Evolutionary conservation across 2,113 vertebrate genomes (phyloP).

Genomic region (Caranx ignobilis): DNA sequence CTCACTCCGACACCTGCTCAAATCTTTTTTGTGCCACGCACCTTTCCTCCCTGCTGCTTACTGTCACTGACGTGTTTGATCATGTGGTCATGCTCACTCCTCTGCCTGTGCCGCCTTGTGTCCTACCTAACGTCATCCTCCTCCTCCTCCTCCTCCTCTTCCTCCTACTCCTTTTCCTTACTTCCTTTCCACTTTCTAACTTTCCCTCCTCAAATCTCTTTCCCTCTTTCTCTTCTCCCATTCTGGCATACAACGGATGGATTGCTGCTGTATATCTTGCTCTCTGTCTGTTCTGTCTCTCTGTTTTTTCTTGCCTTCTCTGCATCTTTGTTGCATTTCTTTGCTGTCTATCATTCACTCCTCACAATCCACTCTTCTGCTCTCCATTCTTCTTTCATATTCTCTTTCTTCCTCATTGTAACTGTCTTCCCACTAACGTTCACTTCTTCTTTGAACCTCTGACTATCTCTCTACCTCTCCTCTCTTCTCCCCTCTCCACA

Average conservation of each 20-base stretch:
- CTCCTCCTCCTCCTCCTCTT: slow-evolving; percentile 31
- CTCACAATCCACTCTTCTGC: slow-evolving; percentile 10
- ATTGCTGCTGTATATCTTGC: slow-evolving; percentile 57
- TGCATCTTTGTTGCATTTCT: slow-evolving; percentile 40
- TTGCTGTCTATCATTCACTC: slow-evolving; percentile 32
- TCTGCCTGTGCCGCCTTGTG: slow-evolving; percentile 47
- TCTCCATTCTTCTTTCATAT: slow-evolving; percentile 22
- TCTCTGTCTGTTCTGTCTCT: slow-evolving; percentile 39
- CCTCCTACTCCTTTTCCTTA: slow-evolving; percentile 2
- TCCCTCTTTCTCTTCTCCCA: slow-evolving; percentile 20
- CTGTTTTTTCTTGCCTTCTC: slow-evolving; percentile 28
- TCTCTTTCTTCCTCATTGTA: slow-evolving; percentile 25
- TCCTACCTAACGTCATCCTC: slow-evolving; percentile 46
- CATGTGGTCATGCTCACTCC: slow-evolving; percentile 42
- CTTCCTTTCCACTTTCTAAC: neutral
- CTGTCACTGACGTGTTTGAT: slow-evolving; percentile 35
- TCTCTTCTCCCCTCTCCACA: slow-evolving; percentile 82
- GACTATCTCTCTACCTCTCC: slow-evolving; percentile 78
- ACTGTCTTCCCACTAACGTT: slow-evolving; percentile 75
- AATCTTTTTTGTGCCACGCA: slow-evolving; percentile 50
- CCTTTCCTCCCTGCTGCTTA: slow-evolving; percentile 49
- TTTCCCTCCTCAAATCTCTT: slow-evolving; percentile 16
- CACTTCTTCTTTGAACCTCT: slow-evolving; percentile 46
- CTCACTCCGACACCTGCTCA: slow-evolving; percentile 50
- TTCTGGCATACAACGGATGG: slow-evolving; percentile 56